phyloP scores from a whole-genome alignment of 2,113 vertebrate species.

The Potamarius usumacintae region DNA sequence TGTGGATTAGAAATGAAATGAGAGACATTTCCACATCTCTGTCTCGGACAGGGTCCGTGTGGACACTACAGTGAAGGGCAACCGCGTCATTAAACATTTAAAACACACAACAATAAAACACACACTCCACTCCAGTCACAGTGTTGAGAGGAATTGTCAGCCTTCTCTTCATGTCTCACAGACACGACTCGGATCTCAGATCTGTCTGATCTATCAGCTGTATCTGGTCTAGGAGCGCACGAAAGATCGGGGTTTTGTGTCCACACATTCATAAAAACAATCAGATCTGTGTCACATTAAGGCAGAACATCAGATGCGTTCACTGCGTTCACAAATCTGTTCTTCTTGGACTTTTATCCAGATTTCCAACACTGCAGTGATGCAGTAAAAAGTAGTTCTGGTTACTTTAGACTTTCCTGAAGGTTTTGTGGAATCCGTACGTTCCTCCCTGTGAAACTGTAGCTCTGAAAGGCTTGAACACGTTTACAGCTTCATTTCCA shows the following conservation, averaged over 20 bases:
- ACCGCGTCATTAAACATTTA: not conserved
- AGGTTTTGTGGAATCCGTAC: not conserved
- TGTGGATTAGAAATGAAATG: not conserved
- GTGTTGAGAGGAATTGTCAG: not conserved
- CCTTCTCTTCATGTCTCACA: no score
- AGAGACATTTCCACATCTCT: not conserved
- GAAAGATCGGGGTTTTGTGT: not conserved
- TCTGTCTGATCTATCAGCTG: not conserved
- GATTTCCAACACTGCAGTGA: not conserved
- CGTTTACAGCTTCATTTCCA: not conserved
- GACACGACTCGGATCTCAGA: no score
- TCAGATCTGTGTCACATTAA: not conserved
- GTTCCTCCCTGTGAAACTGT: not conserved
- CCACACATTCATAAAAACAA: not conserved
- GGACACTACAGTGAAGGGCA: not conserved
- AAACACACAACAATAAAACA: not conserved
- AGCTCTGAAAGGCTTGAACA: not conserved
- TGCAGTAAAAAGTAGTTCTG: not conserved
- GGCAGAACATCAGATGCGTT: not conserved
- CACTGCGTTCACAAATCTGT: not conserved
- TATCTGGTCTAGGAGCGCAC: not conserved
- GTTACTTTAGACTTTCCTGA: not conserved
- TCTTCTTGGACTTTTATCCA: not conserved
- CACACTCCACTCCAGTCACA: not conserved
- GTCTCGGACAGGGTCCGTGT: not conserved